A percentile compares a stretch with the other conserved stretches of the same genome.
phyloP scores from a whole-genome alignment of 2,113 vertebrate genomes.

The Typhlomys cinereus region DNA sequence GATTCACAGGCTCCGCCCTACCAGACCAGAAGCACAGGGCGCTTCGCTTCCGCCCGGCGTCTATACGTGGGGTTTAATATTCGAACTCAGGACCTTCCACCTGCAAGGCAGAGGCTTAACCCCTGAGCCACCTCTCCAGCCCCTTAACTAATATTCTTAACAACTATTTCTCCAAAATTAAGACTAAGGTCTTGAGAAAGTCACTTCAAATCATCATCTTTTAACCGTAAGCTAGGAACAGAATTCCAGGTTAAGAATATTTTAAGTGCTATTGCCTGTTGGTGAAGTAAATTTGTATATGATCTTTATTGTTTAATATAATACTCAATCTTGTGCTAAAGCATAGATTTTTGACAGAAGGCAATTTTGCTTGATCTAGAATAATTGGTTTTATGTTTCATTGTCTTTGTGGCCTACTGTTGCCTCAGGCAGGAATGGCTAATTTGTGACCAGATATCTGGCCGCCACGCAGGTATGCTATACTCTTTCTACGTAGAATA shows the following conservation, averaged over 20 bases:
- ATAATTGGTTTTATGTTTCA: neutral
- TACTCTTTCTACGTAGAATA: neutral
- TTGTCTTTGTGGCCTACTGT: neutral
- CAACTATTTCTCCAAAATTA: neutral
- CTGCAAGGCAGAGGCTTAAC: no score
- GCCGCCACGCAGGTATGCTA: accelerated
- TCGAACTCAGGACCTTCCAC: no score
- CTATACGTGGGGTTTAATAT: no score
- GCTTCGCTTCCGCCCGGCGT: no score
- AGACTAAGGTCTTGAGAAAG: neutral
- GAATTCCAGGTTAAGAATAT: neutral
- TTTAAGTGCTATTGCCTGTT: neutral
- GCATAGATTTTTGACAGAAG: neutral
- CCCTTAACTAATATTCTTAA: no score
- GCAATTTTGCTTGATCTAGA: neutral
- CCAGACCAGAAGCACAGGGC: no score
- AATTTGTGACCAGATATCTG: neutral
- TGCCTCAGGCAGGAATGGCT: neutral
- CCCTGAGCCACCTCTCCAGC: no score
- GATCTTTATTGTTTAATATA: neutral
- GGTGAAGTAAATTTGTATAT: neutral
- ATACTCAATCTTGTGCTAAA: neutral
- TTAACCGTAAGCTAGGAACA: neutral
- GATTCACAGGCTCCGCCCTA: no score
- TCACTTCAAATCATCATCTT: neutral